Evolutionary conservation across 2,888 invertebrate genomes (phyloP), one percentile per base, ranked within the genome.

Genomic region (Nezara viridula): DNA sequence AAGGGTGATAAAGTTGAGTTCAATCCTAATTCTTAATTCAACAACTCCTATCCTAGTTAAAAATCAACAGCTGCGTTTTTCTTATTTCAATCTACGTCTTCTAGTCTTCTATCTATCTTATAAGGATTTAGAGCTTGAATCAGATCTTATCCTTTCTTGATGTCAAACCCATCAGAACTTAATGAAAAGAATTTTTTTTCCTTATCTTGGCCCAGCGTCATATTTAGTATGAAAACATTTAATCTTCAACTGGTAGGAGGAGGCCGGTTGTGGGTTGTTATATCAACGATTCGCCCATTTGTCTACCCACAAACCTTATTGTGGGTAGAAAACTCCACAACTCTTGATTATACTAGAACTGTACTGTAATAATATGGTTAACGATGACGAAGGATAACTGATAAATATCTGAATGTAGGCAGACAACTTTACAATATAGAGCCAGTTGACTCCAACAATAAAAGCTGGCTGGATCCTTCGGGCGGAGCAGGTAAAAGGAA

Each of bases 251-350:
- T 73, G 32, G 37, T 73, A 73, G 66, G 32, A 73, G 66, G 32
- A 73, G 66, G 66, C 66, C 66, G 32, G 66, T 37, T 73, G 66
- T 73, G 66, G 60, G 60, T 60, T 73, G 66, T 73, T 37, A 32
- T 73, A 73, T 73, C 66, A 73, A 73, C 66, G 66, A 73, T 73
- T 73, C 32, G 66, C 66, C 66, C 66, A 73, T 32, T 73, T 37
- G 16, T 73, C 66, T 73, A 37, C 66, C 66, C 37, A 73, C 66
- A 73, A 73, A 24, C 32, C 32, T 32, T 19, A 37, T 9, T 73
- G 66, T 73, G 66, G 32, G 66, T 21, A 60, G 60, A 32, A 12
- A 60, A 32, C 27, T 16, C 32, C 60, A 27, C 16, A 37, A 73
- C 66, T 37, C 32, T 19, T 19, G 37, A 73, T 73, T 37, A 21